A percentile compares a stretch with the other conserved stretches of the same genome.
These are phyloP conservation scores for Phaenicophaeus curvirostris DNA, from an alignment of 2,797 vertebrate species.

Conservation along the genomic window DNA sequence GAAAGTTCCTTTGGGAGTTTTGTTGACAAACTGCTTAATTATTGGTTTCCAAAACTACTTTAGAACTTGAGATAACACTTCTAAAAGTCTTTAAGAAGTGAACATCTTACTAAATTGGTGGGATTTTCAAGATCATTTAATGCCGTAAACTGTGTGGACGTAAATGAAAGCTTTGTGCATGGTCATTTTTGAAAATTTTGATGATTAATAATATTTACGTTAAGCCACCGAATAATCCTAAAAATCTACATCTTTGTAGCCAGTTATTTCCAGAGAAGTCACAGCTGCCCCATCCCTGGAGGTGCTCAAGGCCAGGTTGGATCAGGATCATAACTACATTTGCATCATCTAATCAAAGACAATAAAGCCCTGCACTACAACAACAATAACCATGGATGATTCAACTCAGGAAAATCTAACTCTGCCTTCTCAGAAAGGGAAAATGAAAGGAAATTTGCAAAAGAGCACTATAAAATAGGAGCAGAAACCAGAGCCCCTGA, in stretches of 20 bases:
- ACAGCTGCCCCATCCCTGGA: too few species aligned
- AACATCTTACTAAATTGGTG: neutral
- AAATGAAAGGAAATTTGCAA: too few species aligned
- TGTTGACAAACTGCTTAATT: conserved; percentile 41
- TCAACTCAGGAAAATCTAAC: too few species aligned
- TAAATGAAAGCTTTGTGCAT: neutral
- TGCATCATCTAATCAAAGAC: neutral
- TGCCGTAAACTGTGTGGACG: neutral
- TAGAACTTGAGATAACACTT: neutral
- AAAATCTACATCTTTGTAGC: neutral
- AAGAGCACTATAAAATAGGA: too few species aligned
- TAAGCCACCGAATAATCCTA: neutral
- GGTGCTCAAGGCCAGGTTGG: too few species aligned
- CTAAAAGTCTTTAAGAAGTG: neutral
- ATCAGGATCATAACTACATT: neutral
- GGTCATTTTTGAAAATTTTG: neutral
- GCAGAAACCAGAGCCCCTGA: too few species aligned
- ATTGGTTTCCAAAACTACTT: neutral
- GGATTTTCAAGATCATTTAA: neutral
- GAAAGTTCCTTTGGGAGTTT: neutral
- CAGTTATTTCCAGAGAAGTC: neutral
- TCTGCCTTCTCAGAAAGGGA: too few species aligned
- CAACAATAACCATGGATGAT: too few species aligned
- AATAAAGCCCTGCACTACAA: too few species aligned
- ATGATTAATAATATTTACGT: neutral